A percentile compares a stretch with the other conserved stretches of the same genome.
Conservation (phyloP, 2,797 vertebrate genomes). For the Pangasius sanitwongsei region DNA sequence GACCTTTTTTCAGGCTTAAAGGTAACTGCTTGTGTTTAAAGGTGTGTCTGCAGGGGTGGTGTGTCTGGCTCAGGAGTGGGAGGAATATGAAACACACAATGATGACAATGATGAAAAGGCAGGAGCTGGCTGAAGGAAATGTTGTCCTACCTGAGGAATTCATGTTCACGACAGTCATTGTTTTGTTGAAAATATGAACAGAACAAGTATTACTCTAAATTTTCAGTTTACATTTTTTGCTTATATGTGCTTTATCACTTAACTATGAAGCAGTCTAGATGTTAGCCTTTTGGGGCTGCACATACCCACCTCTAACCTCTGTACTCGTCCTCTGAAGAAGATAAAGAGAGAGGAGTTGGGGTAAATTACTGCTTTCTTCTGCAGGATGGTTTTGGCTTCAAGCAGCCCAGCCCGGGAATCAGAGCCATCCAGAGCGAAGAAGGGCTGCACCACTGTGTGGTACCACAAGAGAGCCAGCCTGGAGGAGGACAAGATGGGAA, state of each 20-base stretch:
- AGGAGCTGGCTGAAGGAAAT: neutral
- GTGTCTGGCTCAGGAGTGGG: neutral
- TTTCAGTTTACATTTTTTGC: neutral
- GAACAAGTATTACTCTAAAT: neutral
- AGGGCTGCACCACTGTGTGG: slow-evolving; percentile 97
- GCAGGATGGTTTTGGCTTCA: slow-evolving; percentile 94
- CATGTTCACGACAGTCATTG: neutral
- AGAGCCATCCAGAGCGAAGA: slow-evolving; percentile 93
- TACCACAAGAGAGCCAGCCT: slow-evolving; percentile 97
- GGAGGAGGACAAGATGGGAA: slow-evolving; percentile 37
- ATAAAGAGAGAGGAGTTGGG: slow-evolving; percentile 98
- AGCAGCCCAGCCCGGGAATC: slow-evolving; percentile 88
- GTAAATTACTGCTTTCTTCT: slow-evolving; percentile 88
- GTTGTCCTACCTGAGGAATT: neutral
- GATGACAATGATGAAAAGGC: neutral
- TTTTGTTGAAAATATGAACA: neutral
- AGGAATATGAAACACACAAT: neutral
- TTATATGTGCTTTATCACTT: no score
- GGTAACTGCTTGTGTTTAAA: neutral
- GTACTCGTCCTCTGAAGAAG: slow-evolving; percentile 98
- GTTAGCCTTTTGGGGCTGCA: neutral
- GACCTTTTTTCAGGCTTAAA: neutral
- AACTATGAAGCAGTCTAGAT: neutral
- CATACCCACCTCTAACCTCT: slow-evolving; percentile 89
- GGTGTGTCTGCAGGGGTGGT: neutral